Conservation (phyloP, 1,140 invertebrate species). For the Drosophila orosa region DNA sequence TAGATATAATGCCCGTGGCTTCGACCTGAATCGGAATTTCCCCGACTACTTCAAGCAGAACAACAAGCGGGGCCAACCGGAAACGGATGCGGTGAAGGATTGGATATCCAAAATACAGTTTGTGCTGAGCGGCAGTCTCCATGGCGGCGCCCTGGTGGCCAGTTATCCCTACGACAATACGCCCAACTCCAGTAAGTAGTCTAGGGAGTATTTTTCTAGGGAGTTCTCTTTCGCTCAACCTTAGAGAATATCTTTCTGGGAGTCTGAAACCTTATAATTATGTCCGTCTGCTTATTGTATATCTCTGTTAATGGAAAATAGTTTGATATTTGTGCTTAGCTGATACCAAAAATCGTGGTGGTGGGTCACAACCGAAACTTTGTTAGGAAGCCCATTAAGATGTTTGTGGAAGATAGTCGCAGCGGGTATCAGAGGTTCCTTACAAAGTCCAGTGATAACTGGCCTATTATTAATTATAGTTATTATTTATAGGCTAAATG, state of each 20-base stretch:
- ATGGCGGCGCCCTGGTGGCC: conserved; percentile 96
- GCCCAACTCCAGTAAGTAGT: conserved; percentile 93
- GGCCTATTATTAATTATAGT: too few relatives aligned
- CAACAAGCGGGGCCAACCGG: conserved; percentile 93
- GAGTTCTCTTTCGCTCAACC: too few relatives aligned
- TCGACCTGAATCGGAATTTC: conserved; percentile 96
- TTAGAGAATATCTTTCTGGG: neutral
- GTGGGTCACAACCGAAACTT: conserved; percentile 14
- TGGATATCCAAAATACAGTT: conserved; percentile 97
- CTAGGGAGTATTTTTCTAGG: neutral
- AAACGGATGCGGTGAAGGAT: conserved; percentile 97
- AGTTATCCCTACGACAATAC: conserved; percentile 97
- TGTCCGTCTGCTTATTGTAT: conserved; percentile 6
- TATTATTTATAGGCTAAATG: too few relatives aligned
- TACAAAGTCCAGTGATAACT: conserved; percentile 15
- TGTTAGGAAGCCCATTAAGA: conserved; percentile 13
- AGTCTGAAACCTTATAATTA: neutral
- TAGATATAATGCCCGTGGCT: conserved; percentile 92
- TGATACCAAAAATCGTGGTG: neutral
- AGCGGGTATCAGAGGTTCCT: neutral
- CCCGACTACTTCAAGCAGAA: conserved; percentile 96
- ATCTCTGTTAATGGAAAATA: neutral
- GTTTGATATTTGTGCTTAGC: neutral
- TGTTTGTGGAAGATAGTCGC: neutral
- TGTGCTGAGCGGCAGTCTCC: conserved; percentile 94